Base-by-base conservation (phyloP, 2,797 vertebrate genomes). In the Myotis vivesi region DNA sequence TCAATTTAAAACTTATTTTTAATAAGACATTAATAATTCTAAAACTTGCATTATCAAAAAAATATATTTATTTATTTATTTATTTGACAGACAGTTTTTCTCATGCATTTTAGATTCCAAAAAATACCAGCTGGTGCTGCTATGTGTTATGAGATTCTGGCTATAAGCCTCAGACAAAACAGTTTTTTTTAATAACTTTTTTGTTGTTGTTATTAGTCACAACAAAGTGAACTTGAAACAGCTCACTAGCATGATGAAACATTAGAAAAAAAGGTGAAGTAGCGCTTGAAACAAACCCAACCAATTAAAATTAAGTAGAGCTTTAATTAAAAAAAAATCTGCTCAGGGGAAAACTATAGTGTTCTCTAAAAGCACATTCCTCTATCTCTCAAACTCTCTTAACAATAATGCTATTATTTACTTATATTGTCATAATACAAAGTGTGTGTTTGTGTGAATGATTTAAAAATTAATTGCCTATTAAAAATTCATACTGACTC, bases 141-240 rank as follows among this genome's bases (percentile, higher is more conserved):
- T 80, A 77, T 82, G 53, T 94, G 90, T 93, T 85, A 66, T 41
- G 23, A 81, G 28, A 92, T 64, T 84, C n/a, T 64, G 44, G n/a
- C 51, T 94, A 17, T 5, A 57, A n/a, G 20, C 44, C 71, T 75
- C 19, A 80, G 38, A 81, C 73, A 57, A 69, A 88, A 89, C 68
- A 49, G n/a, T 72, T 88, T 95, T 95, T 87, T 87, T 76, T 19
- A 28, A n/a, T 73, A n/a, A 55, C n/a, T 38, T 91, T 64, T 59
- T 33, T 76, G 41, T 33, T 77, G 64, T 87, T 77, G 16, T 83
- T 90, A 64, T 87, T 86, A 75, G 36, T 82, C 46, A 91, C 53
- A 93, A 88, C 38, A 71, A 76, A 66, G 28, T 91, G 36, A 91
- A 87, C 28, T 81, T 94, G 16, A 19, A 92, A 76, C 44, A 57